Percentiles rank a stretch among this genome's conserved stretches.
phyloP scores from a whole-genome alignment of 2,113 vertebrate genomes.

The Austrofundulus limnaeus region DNA sequence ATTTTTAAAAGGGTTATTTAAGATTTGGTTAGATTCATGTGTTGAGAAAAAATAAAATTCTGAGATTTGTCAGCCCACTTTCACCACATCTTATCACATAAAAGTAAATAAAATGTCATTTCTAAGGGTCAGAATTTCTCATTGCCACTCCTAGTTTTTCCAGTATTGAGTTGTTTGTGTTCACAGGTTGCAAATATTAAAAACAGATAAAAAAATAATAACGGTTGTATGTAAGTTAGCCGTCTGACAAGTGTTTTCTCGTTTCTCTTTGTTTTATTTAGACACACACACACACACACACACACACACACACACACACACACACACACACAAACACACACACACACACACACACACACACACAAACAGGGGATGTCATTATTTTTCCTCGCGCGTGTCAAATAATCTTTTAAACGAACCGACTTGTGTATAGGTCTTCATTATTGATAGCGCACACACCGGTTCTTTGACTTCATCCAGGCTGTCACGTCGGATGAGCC shows the following conservation, averaged over 20 bases:
- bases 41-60: no score
- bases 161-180: neutral
- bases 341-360: no score
- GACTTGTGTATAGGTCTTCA: slow-evolving; percentile 1
- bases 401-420: slow-evolving; percentile 4
- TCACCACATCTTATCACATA: neutral
- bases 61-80: no score
- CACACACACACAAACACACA: no score
- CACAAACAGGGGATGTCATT: neutral
- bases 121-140: neutral
- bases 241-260: neutral
- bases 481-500: slow-evolving; percentile 1
- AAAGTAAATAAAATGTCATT: neutral
- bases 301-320: no score
- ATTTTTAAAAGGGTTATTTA: no score
- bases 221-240: neutral
- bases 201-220: neutral
- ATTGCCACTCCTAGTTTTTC: neutral
- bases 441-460: slow-evolving; percentile 8
- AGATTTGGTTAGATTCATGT: no score
- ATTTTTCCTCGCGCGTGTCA: slow-evolving; percentile 1
- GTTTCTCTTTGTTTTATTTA: neutral
- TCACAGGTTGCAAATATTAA: neutral
- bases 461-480: slow-evolving; percentile 3
- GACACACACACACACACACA: no score